Evolutionary conservation across 2,797 vertebrate genomes (phyloP), one percentile per base, ranked within the genome.

Genomic region (Ctenosaura bakeri): DNA sequence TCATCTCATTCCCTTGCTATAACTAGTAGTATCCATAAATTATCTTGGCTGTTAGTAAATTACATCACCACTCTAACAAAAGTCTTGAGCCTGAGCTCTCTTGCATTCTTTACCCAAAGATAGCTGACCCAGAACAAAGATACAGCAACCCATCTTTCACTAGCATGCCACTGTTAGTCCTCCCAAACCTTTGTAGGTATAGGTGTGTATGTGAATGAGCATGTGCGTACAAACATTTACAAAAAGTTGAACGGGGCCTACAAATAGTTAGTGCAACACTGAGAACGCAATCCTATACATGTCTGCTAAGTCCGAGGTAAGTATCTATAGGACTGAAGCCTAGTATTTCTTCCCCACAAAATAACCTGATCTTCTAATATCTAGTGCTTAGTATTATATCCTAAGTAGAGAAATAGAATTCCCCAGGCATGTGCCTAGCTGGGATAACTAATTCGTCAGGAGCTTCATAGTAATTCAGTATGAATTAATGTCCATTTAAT

Each of bases 401-500:
- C 78, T 4, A 59, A 85, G 6, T 24, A 92, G 16, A 88, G 73
- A 85, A 89, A 91, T 46, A 16, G 77, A 89, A 64, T 52, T 90
- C 90, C 91, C 35, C 54, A 93, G 50, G 38, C 54, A 92, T 91
- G 29, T 85, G 71, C 86, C 62, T 77, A 77, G 82, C 64, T 92
- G 87, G 81, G 91, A 92, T 62, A 38, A 88, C 74, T 69, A 93
- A 94, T 82, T 94, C 74, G 88, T 86, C 87, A 89, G 91, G 66
- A 96, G 42, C 86, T 86, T 87, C 52, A 91, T 90, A 86, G 83
- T 87, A 92, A 92, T 94, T 96, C 52, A 91, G 88, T 77, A 95
- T 86, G 86, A 96, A 95, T 95, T 96, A 95, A 93, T 88, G 88
- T 82, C 89, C 88, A 94, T 74, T 96, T 95, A 92, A 94, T 95